Base-by-base conservation (phyloP, 2,888 invertebrate species). In the Melieria picta region DNA sequence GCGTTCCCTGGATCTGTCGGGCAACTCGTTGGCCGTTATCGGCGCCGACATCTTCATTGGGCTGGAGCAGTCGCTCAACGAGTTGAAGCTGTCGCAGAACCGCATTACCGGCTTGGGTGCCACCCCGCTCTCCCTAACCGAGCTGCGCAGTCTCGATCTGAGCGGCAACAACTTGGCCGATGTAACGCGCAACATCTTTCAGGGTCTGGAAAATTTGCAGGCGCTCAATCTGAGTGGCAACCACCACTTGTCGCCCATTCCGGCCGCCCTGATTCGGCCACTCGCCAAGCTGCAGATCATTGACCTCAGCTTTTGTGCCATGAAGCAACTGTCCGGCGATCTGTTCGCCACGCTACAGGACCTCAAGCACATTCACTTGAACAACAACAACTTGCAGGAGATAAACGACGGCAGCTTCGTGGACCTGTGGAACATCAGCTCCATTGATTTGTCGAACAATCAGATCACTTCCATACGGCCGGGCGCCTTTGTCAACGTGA, bases 91-190 rank as follows among this genome's bases (percentile, higher is more conserved):
- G 7, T 91, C 93, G 3, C 92, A 92, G 82, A 95, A 95, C 81
- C 90, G 91, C 76, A 90, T 95, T 47, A 89, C 91, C 4, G 90
- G 90, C 11, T 87, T 95, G 67, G 90, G 91, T 1, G 91, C 90
- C 13, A 88, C 91, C 45, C 90, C 92, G 0, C 80, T 94, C 61
- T 89, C 90, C 43, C 88, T 94, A 74, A 86, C 89, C 1, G 91
- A 90, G 77, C 86, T 95, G 47, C 88, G 91, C 82, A 90, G 89
- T 46, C 87, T 96, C 45, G 94, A 95, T 84, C 86, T 96, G 69
- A 94, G 95, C 67, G 91, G 92, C 74, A 97, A 96, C 82, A 91
- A 92, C 80, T 86, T 95, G 62, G 91, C 91, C 0, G 93, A 93
- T 79, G 87, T 95, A 61, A 89, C 93, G 0, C 89, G 90, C 0